Evolutionary conservation across 2,888 invertebrate species (phyloP), one percentile per base, ranked within the genome.

Genomic region (Bellardia bayeri): DNA sequence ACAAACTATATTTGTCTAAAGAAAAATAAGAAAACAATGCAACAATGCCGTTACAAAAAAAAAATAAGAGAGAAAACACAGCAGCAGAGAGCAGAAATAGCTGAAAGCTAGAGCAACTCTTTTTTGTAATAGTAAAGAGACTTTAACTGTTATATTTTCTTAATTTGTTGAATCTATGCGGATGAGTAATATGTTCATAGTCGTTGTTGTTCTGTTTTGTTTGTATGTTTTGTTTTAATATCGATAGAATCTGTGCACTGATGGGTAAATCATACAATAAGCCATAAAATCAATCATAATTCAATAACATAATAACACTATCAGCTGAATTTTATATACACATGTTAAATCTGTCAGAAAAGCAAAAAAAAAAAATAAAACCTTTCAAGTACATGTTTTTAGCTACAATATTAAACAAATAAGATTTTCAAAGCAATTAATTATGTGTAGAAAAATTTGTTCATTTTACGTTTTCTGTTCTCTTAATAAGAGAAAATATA

Each of bases 231-330:
- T 45, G 9, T 64, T 74, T 74, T 58, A 16, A 40, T 72, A 66
- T 37, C 75, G 42, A 45, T 66, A 75, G 49, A 85, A 82, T 82
- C 81, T 85, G 75, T 81, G 81, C 76, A 71, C 42, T 82, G 76
- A 85, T 76, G 81, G 58, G 81, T 85, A 71, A 81, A 85, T 82
- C 66, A 76, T 82, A 66, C 85, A 81, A 76, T 72, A 78, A 82
- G 81, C 81, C 71, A 66, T 85, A 76, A 85, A 81, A 85, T 85
- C 85, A 76, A 82, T 85, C 81, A 82, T 85, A 85, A 81, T 85
- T 85, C 42, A 81, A 76, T 76, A 82, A 85, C 56, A 58, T 71
- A 80, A 80, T 68, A 69, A 63, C 51, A 63, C 75, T 75, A 69
- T 85, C 75, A 80, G 63, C 63, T 54, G 37, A 49, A 56, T 69